Percentiles rank a stretch among this genome's conserved stretches.
Conservation (phyloP, 2,113 vertebrate species). For the Pipa parva region DNA sequence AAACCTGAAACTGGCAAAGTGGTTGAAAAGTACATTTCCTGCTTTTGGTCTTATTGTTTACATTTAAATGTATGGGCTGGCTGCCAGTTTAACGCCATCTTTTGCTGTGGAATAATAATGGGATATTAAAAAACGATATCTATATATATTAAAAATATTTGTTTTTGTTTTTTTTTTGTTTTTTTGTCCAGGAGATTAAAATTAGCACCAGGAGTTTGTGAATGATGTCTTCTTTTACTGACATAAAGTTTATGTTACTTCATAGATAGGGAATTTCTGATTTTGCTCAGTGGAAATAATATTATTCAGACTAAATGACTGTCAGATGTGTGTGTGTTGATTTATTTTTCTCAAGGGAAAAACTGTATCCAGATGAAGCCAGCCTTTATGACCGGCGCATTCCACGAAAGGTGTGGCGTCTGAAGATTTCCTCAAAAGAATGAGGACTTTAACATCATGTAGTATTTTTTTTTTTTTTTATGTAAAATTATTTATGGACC, state of each 20-base stretch:
- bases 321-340: slow-evolving; percentile 49
- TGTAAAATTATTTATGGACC: neutral
- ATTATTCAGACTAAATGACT: slow-evolving; percentile 40
- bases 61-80: no score
- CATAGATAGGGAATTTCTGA: slow-evolving; percentile 6
- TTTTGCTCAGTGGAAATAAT: slow-evolving; percentile 21
- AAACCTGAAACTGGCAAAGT: no score
- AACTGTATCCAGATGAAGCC: slow-evolving; percentile 16
- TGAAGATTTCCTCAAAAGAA: no score
- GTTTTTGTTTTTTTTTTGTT: neutral
- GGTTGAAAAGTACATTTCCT: no score
- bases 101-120: no score
- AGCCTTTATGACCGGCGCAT: neutral
- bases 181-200: neutral
- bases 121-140: no score
- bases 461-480: neutral
- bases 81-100: no score
- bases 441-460: no score
- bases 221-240: neutral
- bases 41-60: no score
- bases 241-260: neutral
- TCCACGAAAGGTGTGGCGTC: neutral
- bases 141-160: neutral
- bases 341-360: slow-evolving; percentile 37
- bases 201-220: slow-evolving; percentile 7